Percentiles rank a stretch among this genome's conserved stretches.
Evolutionary conservation across 2,113 vertebrate genomes (phyloP).

Genomic region (Perccottus glenii): DNA sequence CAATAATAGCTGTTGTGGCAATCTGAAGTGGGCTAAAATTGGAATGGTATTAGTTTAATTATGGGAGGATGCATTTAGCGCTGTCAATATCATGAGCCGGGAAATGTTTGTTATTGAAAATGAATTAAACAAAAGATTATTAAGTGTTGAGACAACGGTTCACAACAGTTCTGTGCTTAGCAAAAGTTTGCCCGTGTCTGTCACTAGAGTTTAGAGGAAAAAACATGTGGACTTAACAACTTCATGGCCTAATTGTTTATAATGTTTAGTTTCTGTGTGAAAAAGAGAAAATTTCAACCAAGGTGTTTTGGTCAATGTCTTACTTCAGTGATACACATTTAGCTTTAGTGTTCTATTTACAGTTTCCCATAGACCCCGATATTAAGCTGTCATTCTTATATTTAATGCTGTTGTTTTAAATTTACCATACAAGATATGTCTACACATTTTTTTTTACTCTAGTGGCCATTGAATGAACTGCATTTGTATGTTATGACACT

Average conservation of each 20-base stretch:
- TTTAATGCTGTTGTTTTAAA: no score
- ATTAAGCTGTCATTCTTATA: no score
- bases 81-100: conserved; percentile 17
- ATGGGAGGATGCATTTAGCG: conserved; percentile 31
- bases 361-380: no score
- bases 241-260: neutral
- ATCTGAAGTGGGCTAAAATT: conserved; percentile 47
- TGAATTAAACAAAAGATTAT: conserved; percentile 4
- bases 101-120: conserved; percentile 18
- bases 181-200: neutral
- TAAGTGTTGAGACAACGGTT: conserved; percentile 3
- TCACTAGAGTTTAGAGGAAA: neutral
- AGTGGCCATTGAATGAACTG: no score
- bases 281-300: neutral
- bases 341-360: no score
- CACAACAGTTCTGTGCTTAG: neutral
- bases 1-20: conserved; percentile 62
- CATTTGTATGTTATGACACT: no score
- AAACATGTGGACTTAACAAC: neutral
- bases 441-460: no score
- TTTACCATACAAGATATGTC: no score
- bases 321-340: neutral
- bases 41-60: conserved; percentile 37
- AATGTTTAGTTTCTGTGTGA: neutral
- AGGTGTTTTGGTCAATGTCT: neutral